Evolutionary conservation across 2,113 vertebrate genomes (phyloP), one percentile per base, ranked within the genome.

Genomic region (Tupaia tana): DNA sequence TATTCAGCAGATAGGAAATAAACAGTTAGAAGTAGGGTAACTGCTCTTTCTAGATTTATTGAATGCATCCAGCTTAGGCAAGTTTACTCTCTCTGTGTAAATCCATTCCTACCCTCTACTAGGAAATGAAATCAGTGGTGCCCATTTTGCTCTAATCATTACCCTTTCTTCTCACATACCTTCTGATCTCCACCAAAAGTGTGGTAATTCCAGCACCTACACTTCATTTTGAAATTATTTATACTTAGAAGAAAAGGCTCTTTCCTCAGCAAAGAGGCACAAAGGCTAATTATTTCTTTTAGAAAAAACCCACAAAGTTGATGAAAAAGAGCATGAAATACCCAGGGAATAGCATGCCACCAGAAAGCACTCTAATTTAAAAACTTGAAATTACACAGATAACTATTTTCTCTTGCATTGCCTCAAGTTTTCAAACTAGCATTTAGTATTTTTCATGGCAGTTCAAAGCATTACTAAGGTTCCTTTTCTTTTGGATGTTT

Each of bases 1-100:
- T 98, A 98, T 98, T 98, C 98, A 98, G 98, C 98, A 98, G 98
- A 98, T 90, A 97, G 81, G 0, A 89, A 83, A 96, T 79, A 91
- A n/a, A 54, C 58, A 66, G 34, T 34, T 2, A 92, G 52, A 77
- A 81, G 69, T 10, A 85, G n/a, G 74, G 31, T n/a, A 78, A 81
- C 18, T 31, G 16, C n/a, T 75, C 27, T 58, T 69, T 61, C n/a
- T 71, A 81, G 59, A 75, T 80, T 80, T 79, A 78, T 1, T 66
- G 20, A 81, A 58, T 77, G 89, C 64, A 95, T 89, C 58, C 78
- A 63, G 80, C 73, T 63, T 58, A 79, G 34, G 16, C 20, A 90
- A 84, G 80, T n/a, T 85, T 25, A n/a, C 29, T 77, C 54, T 67
- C 63, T 66, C 27, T 20, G 89, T 82, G 90, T 81, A 95, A 92